Evolutionary conservation across 2,888 invertebrate genomes (phyloP), one percentile per base, ranked within the genome.

Genomic region (Phengaris alcon): DNA sequence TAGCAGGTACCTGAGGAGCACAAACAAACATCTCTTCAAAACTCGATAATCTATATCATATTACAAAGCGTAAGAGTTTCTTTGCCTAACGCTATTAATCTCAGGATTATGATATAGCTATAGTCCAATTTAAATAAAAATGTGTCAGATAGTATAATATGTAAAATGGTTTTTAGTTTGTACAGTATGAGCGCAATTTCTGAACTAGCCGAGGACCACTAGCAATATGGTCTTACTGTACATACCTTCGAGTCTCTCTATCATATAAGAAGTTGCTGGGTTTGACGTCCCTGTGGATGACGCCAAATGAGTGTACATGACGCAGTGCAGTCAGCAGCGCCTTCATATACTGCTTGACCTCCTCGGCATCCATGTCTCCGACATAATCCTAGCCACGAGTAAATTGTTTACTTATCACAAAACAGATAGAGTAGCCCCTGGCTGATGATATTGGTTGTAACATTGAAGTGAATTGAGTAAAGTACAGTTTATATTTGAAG

Each of bases 191-290:
- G 3, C 35, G 2, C 35, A 35, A 35, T 35, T 2, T 35, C 35
- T 2, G 35, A 35, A 35, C 35, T 35, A 3, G 35, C 35, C 35
- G 35, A 35, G 35, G 35, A 35, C 35, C 35, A 35, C 35, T 35
- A 35, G 35, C 35, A 35, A 35, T 4, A 35, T 35, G 35, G 35
- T 35, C 4, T 35, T 35, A 35, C 4, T 4, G 35, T 35, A 35
- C 35, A 35, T 78, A 95, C 95, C 94, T 94, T 80, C 93, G 93
- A 77, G 94, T 95, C 51, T 94, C 93, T 13, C 97, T 94, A 87
- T 97, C 96, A 84, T 97, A 98, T 10, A 98, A 94, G 87, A 98
- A 98, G 91, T 98, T 98, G 88, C 96, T 97, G 2, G 98, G 98
- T 88, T 98, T 98, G 68, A 98, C 95, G 85, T 98, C 98, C 75